Conservation (phyloP, 2,113 vertebrate genomes). For the Ceyx melanurus region DNA sequence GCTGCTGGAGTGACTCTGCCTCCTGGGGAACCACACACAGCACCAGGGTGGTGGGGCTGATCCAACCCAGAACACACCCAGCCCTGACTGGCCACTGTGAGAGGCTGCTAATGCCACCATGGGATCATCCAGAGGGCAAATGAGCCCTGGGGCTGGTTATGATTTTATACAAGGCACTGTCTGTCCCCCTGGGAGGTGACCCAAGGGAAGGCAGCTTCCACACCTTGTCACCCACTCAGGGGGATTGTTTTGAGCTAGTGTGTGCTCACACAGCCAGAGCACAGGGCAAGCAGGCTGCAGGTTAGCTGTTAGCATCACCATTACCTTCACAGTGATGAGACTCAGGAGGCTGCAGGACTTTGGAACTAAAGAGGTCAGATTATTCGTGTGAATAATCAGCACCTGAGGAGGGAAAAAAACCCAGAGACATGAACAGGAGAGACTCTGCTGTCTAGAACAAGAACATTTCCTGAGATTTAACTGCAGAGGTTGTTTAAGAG, state of each 20-base stretch:
- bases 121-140: not conserved
- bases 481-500: not conserved
- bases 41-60: not conserved
- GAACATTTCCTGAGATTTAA: not conserved
- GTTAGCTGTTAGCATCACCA: not conserved
- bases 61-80: not conserved
- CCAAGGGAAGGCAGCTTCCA: not conserved
- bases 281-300: not conserved
- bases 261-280: not conserved
- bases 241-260: not conserved
- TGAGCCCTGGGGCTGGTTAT: not conserved
- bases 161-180: not conserved
- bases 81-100: not conserved
- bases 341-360: conserved; percentile 84
- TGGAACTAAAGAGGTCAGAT: conserved; percentile 83
- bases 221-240: not conserved
- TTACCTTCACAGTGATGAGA: conserved; percentile 88
- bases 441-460: not conserved
- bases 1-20: not conserved
- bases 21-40: not conserved
- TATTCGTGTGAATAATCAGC: conserved; percentile 89
- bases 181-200: not conserved
- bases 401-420: conserved; percentile 73
- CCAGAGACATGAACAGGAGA: not conserved
- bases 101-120: not conserved